Base-by-base conservation (phyloP, 2,797 vertebrate genomes). In the Saxicola maurus region DNA sequence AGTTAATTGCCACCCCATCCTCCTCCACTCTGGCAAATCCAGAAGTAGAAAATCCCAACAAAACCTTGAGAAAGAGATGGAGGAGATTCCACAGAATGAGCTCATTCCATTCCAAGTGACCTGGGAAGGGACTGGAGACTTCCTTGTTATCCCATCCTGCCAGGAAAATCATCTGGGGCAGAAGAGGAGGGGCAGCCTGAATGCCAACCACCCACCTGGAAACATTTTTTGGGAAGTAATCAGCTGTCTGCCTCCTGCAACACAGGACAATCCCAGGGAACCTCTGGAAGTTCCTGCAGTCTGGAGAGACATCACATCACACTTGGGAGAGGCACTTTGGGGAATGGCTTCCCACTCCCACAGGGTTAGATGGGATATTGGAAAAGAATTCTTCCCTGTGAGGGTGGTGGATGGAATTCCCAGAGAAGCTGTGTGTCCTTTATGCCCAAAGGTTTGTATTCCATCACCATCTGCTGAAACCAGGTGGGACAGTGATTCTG, bases 271-370 rank as follows among this genome's bases (percentile, higher is more conserved):
- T 11, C 57, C 49, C 80, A 71, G 65, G 48, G 37, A 81, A 51
- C 11, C 3, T 7, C 73, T 30, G 42, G 38, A 55, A 88, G 18
- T 12, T n/a, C 9, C 46, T 17, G 2, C 19, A 17, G 27, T 17
- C 69, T 42, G 17, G 31, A 42, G 42, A 87, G 19, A n/a, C 5
- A 3, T 49, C 2, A 0, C n/a, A 1, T 2, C 35, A 12, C 46
- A 45, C 20, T 45, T 7, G 35, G 35, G 11, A 35, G 35, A 35
- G 35, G 35, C 1, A 12, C 2, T 48, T 40, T n/a, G 4, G 11
- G 24, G 11, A 55, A 30, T 4, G 25, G 20, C 15, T 59, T 65
- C 52, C 45, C 24, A 9, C 15, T 65, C 12, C 20, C 33, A 27
- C 3, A n/a, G 38, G 33, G 38, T 3, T 12, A 6, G 46, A 45